Evolutionary conservation across 1,140 invertebrate genomes (phyloP).

Genomic region (Calephelis virginiensis): DNA sequence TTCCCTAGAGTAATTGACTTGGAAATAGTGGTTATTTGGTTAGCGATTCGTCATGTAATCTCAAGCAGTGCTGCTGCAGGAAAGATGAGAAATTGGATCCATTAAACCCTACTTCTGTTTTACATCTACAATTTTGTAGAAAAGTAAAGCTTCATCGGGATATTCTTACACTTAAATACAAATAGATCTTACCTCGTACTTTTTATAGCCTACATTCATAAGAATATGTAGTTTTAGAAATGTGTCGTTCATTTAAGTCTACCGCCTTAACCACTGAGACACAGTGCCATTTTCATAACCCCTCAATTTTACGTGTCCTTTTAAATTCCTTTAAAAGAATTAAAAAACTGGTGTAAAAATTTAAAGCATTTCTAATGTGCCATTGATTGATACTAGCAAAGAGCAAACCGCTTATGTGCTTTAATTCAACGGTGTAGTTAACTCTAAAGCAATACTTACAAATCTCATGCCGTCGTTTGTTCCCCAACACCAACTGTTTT

Average conservation of each 20-base stretch:
- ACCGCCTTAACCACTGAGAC: conserved; percentile 65
- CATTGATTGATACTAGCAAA: conserved; percentile 35
- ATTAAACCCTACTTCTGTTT: conserved; percentile 47
- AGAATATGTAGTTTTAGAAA: conserved; percentile 64
- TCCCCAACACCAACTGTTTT: conserved; percentile 74
- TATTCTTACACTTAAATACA: conserved; percentile 66
- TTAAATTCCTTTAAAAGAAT: background rate
- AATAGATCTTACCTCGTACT: conserved; percentile 56
- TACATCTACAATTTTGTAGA: conserved; percentile 56
- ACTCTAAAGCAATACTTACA: conserved; percentile 73
- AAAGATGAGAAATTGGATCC: conserved; percentile 48
- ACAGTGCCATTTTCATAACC: conserved; percentile 19
- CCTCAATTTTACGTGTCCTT: background rate
- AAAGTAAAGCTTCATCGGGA: conserved; percentile 72
- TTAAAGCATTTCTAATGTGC: conserved; percentile 29
- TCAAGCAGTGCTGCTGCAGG: conserved; percentile 64
- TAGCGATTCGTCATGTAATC: conserved; percentile 52
- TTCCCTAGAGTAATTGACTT: conserved; percentile 86
- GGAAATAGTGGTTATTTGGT: conserved; percentile 78
- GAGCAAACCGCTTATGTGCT: conserved; percentile 34
- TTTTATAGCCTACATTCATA: conserved; percentile 72
- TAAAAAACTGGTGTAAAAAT: background rate
- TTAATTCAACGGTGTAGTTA: conserved; percentile 44
- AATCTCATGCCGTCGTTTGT: conserved; percentile 67
- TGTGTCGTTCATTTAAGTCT: conserved; percentile 31